Base-by-base conservation (phyloP, 2,888 invertebrate species). In the Crematogaster levior region DNA sequence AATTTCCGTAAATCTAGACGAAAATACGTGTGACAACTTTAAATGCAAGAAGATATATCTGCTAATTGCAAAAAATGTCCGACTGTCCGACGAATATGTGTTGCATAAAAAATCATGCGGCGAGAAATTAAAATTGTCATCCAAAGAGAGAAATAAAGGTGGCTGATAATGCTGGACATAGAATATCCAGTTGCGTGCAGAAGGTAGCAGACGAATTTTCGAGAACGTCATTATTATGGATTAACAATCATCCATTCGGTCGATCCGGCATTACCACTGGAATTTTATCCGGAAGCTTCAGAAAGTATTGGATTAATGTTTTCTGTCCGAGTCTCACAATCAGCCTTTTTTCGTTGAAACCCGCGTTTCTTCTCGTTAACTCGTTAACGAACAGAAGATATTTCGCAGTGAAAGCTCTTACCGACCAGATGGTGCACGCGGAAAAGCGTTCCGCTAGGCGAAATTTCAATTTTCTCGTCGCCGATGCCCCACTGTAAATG, bases 311-410 rank as follows among this genome's bases (percentile, higher is more conserved):
- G 77, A 85, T 74, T 82, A 65, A 82, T 70, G 30, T 72, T 1
- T 18, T 15, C n/a, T 12, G 6, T 40, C 6, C 77, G 21, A 60
- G 40, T 21, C 63, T 51, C 30, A n/a, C n/a, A n/a, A n/a, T n/a
- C n/a, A 24, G 48, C 51, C 4, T 27, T 77, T 40, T 37, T 37
- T 61, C 65, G 61, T n/a, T n/a, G n/a, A n/a, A n/a, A n/a, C 12
- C 27, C 72, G 83, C 86, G 85, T 90, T 91, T 86, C 90, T 89
- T 90, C 91, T 91, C 89, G 90, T 91, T 91, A 90, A 85, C 82
- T 86, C 77, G 77, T 81, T 91, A 89, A 91, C 88, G 86, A 90
- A 87, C 63, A 74, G 87, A 91, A 89, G 91, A 91, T 89, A 88
- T 89, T 91, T 88, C 85, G 86, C 75, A 24, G 65, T 21, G 77